Evolutionary conservation across 2,113 vertebrate genomes (phyloP).

Genomic region (Campylomormyrus tamandua): DNA sequence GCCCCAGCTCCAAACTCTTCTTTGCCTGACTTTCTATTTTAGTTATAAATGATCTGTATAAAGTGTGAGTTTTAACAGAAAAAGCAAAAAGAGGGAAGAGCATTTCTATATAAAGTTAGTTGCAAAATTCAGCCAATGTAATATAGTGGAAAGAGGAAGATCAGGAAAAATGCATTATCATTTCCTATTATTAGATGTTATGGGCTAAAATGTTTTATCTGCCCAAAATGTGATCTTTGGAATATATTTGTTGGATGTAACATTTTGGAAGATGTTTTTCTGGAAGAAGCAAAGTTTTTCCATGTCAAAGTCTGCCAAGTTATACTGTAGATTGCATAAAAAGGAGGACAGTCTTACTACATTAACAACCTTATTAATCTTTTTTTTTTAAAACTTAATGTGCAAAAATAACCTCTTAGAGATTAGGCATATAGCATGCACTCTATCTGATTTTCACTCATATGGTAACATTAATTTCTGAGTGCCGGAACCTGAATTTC

Average conservation of each 20-base stretch:
- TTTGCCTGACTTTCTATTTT: constrained; percentile 3
- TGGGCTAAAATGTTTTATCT: neutral
- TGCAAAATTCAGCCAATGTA: neutral
- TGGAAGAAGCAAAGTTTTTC: constrained; percentile 5
- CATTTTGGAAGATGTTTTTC: neutral
- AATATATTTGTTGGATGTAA: neutral
- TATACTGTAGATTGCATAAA: neutral
- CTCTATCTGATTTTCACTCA: neutral
- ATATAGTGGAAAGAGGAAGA: neutral
- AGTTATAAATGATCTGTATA: neutral
- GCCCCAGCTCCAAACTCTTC: neutral
- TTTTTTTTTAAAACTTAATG: neutral
- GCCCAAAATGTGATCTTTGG: neutral
- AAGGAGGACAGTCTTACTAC: neutral
- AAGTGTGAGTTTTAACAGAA: neutral
- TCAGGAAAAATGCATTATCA: neutral
- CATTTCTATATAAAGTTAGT: neutral
- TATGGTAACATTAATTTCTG: neutral
- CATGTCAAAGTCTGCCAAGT: neutral
- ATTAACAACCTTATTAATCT: constrained; percentile 5
- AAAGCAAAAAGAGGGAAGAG: neutral
- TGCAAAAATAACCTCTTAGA: neutral
- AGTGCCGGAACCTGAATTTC: neutral
- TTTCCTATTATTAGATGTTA: neutral
- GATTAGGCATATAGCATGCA: neutral